These are phyloP conservation scores for Polydrusus cervinus DNA, from an alignment of 2,888 invertebrate genomes.

Conservation along the genomic window DNA sequence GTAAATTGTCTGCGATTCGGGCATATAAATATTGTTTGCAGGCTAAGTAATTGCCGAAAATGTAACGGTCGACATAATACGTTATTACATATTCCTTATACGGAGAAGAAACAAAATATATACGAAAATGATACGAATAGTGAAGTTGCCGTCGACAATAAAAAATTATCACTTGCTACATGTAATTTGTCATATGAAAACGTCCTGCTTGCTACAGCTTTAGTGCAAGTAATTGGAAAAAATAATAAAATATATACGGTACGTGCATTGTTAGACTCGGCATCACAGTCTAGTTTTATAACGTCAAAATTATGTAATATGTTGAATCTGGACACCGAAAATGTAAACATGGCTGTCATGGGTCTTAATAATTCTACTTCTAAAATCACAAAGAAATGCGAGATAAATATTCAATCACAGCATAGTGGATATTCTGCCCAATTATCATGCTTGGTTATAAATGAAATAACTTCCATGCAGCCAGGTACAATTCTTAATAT, in stretches of 20 bases:
- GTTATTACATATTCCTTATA: constrained; percentile 6
- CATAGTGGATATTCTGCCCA: background rate
- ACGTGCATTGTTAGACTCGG: constrained; percentile 24
- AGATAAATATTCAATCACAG: constrained; percentile 1
- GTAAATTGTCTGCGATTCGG: constrained; percentile 32
- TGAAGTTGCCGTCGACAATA: background rate
- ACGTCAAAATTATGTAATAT: constrained; percentile 11
- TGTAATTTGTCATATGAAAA: background rate
- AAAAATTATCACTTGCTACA: constrained; percentile 5
- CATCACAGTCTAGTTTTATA: constrained; percentile 14
- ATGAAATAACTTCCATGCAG: background rate
- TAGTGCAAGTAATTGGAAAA: constrained; percentile 20
- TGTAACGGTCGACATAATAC: constrained; percentile 34
- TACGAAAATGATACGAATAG: background rate
- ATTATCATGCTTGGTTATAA: constrained; percentile 23
- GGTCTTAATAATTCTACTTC: constrained; percentile 22
- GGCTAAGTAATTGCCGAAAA: constrained; percentile 27
- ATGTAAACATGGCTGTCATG: constrained; percentile 17
- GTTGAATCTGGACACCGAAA: constrained; percentile 4
- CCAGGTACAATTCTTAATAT: constrained; percentile 1
- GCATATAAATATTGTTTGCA: constrained; percentile 7
- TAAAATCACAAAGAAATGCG: constrained; percentile 21
- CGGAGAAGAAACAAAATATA: background rate
- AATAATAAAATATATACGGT: constrained; percentile 23
- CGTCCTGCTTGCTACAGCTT: constrained; percentile 26